Percentiles rank a stretch among this genome's conserved stretches.
Evolutionary conservation across 37 sponge, comb jelly and placozoan species (phyloP).

Genomic region (Haliclona indistincta): DNA sequence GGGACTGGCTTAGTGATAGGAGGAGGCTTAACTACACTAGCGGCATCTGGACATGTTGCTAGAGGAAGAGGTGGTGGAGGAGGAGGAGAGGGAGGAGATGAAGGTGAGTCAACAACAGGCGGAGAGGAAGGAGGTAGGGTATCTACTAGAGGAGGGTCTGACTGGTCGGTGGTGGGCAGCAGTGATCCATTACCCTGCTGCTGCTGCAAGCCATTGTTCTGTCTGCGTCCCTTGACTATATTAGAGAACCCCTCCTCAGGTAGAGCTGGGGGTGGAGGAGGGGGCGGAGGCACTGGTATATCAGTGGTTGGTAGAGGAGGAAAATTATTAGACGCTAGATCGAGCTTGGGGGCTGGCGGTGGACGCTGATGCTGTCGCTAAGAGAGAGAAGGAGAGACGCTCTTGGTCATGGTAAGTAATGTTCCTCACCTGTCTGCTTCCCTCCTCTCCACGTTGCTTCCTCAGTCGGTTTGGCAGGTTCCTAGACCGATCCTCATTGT

Average conservation of each 20-base stretch:
- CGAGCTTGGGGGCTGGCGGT: constrained; percentile 53
- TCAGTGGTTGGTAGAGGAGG: constrained; percentile 54
- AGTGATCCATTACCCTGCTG: background rate
- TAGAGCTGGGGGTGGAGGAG: constrained; percentile 6
- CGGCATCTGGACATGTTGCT: too few species aligned
- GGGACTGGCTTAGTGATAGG: too few species aligned
- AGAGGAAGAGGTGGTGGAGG: background rate
- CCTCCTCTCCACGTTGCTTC: background rate
- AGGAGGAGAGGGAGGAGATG: background rate
- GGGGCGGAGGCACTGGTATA: constrained; percentile 19
- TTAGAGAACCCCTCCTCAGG: constrained; percentile 27
- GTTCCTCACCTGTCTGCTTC: background rate
- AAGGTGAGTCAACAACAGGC: background rate
- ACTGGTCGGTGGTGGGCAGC: background rate
- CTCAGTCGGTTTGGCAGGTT: background rate
- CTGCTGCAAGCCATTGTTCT: background rate
- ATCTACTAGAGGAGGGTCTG: background rate
- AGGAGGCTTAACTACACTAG: too few species aligned
- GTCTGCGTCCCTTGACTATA: constrained; percentile 48
- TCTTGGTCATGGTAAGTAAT: background rate
- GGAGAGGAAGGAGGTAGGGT: background rate
- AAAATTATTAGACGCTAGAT: constrained; percentile 49
- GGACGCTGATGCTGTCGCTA: constrained; percentile 38
- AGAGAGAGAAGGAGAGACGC: background rate
- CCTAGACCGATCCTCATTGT: background rate